A percentile compares a stretch with the other conserved stretches of the same genome.
Conservation (phyloP, 1,140 invertebrate species). For the Diprion similis region DNA sequence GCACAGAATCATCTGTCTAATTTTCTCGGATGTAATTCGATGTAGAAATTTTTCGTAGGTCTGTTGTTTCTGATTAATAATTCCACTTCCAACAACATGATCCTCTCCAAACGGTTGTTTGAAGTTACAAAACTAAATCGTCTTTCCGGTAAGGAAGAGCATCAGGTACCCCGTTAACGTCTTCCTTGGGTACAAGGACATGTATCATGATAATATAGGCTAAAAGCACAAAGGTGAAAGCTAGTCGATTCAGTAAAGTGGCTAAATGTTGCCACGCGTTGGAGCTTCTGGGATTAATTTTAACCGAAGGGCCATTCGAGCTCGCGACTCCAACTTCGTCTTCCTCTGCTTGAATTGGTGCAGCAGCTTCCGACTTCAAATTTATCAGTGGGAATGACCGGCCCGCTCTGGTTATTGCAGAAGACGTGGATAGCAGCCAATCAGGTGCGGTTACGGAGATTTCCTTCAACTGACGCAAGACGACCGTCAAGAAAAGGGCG, state of each 20-base stretch:
- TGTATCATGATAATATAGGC: slow-evolving; percentile 39
- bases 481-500: slow-evolving; percentile 54
- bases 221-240: slow-evolving; percentile 34
- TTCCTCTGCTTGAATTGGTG: slow-evolving; percentile 39
- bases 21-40: no score
- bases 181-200: slow-evolving; percentile 36
- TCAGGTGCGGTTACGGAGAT: slow-evolving; percentile 28
- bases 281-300: background rate
- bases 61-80: no score
- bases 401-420: slow-evolving; percentile 41
- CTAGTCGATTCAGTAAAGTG: slow-evolving; percentile 41
- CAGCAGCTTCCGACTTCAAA: slow-evolving; percentile 44
- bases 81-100: no score
- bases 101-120: no score
- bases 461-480: slow-evolving; percentile 42
- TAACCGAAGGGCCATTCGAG: background rate
- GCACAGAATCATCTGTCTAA: no score
- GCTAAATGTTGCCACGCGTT: slow-evolving; percentile 37
- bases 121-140: no score
- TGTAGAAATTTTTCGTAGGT: no score
- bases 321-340: slow-evolving; percentile 40
- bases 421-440: slow-evolving; percentile 33
- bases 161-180: background rate
- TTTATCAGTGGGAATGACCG: slow-evolving; percentile 43
- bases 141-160: no score